Conservation (phyloP, 2,797 vertebrate species). For the Malacoctenus gilli region DNA sequence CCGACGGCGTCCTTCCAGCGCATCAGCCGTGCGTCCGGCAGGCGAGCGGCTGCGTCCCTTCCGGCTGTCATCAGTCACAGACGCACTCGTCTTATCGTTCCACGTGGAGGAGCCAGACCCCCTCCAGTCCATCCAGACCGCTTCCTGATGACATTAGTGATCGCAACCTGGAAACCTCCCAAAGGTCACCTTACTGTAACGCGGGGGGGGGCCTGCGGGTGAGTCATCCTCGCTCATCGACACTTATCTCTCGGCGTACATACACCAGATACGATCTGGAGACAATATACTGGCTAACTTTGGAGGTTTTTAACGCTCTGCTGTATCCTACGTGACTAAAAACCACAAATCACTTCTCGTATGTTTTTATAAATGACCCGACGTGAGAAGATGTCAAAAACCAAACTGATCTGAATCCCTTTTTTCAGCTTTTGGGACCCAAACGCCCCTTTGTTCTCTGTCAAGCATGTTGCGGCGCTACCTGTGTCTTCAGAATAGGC, state of each 20-base stretch:
- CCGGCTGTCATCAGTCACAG: not conserved
- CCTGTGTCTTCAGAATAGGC: not conserved
- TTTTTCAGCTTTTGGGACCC: no score
- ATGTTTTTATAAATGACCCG: no score
- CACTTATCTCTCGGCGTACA: no score
- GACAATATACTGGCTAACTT: no score
- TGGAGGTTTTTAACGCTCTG: no score
- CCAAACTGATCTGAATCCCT: no score
- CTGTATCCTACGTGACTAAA: no score
- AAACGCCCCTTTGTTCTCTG: no score
- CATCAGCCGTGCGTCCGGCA: not conserved
- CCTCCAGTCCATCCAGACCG: conserved; percentile 4
- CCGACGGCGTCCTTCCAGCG: not conserved
- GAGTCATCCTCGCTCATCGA: no score
- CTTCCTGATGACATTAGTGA: conserved; percentile 29
- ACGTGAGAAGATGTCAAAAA: no score
- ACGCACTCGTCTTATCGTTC: not conserved
- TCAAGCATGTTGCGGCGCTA: not conserved
- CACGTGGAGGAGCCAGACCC: conserved; percentile 5
- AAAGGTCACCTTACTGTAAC: not conserved
- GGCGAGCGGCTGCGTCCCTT: not conserved
- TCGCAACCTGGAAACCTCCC: conserved; percentile 12
- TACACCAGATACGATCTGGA: no score
- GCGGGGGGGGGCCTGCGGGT: not conserved
- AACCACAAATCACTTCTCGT: no score